Evolutionary conservation across 2,113 vertebrate species (phyloP).

Genomic region (Zeus faber): DNA sequence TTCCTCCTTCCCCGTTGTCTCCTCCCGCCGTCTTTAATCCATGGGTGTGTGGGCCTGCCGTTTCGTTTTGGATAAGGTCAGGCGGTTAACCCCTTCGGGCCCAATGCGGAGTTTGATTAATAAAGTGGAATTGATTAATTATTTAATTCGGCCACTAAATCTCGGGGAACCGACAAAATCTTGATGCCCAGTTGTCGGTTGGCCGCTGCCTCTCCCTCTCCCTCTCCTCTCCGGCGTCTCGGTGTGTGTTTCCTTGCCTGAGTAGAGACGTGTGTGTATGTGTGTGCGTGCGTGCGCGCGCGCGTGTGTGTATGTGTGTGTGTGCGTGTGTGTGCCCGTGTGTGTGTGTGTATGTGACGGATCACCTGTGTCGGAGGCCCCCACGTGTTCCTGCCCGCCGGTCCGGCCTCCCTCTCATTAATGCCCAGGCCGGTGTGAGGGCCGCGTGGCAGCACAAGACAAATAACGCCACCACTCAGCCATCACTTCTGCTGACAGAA

Average conservation of each 20-base stretch:
- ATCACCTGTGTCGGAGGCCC: conserved; percentile 70
- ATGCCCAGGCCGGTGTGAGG: conserved; percentile 72
- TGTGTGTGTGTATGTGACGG: conserved; percentile 66
- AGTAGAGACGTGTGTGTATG: too few relatives aligned
- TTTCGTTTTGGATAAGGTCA: too few relatives aligned
- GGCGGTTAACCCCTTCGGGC: too few relatives aligned
- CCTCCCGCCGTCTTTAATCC: conserved; percentile 37
- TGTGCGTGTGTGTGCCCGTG: conserved; percentile 38
- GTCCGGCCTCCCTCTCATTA: conserved; percentile 81
- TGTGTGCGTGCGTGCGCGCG: conserved; percentile 35
- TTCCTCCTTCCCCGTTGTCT: conserved; percentile 34
- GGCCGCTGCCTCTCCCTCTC: conserved; percentile 23
- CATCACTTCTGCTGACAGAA: conserved; percentile 85
- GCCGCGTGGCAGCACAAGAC: conserved; percentile 80
- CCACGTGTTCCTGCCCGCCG: conserved; percentile 72
- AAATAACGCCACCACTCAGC: conserved; percentile 77
- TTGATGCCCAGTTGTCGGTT: conserved; percentile 25
- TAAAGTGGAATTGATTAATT: neutral
- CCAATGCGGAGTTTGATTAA: neutral
- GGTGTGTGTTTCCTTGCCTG: conserved; percentile 40
- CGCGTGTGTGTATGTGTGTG: conserved; percentile 37
- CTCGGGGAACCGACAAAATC: neutral
- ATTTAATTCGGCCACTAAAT: too few relatives aligned
- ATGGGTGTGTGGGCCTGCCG: too few relatives aligned
- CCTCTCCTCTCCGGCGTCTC: conserved; percentile 31